Percentiles rank a stretch among this genome's conserved stretches.
Evolutionary conservation across 2,888 invertebrate genomes (phyloP).

Genomic region (Diogma glabrata): DNA sequence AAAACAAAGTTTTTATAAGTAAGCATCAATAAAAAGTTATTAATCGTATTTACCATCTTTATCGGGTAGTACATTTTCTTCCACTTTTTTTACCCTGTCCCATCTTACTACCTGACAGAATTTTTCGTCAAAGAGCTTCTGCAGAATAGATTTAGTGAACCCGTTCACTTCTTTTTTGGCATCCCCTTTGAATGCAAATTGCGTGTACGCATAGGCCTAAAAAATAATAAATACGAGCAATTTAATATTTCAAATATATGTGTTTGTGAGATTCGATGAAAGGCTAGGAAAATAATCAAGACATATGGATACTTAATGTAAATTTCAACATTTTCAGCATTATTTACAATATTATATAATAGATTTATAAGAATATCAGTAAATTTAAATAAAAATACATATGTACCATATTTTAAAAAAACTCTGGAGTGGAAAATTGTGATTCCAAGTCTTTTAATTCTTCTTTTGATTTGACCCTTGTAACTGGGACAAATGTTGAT

Average conservation of each 20-base stretch:
- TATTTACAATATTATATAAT: too few relatives aligned
- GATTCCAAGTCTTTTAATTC: neutral
- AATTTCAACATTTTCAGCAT: too few relatives aligned
- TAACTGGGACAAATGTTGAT: neutral
- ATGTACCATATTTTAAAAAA: neutral
- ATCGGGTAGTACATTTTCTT: neutral
- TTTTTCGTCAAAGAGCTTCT: neutral
- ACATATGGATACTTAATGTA: too few relatives aligned
- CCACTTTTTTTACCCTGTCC: neutral
- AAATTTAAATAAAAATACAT: too few relatives aligned
- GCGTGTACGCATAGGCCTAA: neutral
- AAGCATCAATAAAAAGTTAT: too few relatives aligned
- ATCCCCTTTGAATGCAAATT: conserved; percentile 1
- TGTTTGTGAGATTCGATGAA: too few relatives aligned
- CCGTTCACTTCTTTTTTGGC: conserved; percentile 1
- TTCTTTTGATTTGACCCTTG: neutral
- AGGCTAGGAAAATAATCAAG: too few relatives aligned
- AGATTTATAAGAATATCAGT: too few relatives aligned
- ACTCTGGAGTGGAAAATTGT: neutral
- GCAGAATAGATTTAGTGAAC: neutral
- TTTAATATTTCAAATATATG: too few relatives aligned
- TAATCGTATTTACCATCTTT: neutral
- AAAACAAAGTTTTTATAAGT: too few relatives aligned
- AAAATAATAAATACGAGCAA: neutral
- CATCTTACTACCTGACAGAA: neutral